Base-by-base conservation (phyloP, 1,140 invertebrate species). In the Meloidogyne exigua region DNA sequence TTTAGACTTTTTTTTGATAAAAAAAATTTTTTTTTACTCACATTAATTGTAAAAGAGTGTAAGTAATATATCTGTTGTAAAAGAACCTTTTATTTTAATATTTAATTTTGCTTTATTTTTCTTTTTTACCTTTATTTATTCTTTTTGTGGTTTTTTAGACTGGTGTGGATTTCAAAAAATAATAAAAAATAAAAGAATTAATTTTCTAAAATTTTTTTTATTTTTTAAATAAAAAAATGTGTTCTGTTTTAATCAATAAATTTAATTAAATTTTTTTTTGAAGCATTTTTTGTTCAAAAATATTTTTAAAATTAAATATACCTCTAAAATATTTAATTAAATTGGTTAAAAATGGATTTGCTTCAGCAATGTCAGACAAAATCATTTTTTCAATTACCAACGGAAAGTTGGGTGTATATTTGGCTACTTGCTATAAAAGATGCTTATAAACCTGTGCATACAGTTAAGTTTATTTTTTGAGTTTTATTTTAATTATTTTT, bases 371-470 rank as follows among this genome's bases (percentile, higher is more conserved):
- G 68, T 12, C 64, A 44, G 18, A 68, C 68, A 13, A 25, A 75
- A 21, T 67, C 64, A 32, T 63, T 82, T 28, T 65, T 82, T 44
- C 81, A 80, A 67, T 64, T 83, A 80, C 82, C 82, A 3, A 83
- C 74, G 4, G 73, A 82, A 44, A 79, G 75, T 13, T 28, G 80
- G 9, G 25, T 82, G 4, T 82, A 85, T 57, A 72, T 75, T 57
- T 36, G 63, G 76, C 69, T 83, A n/a, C 72, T 72, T 28, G 69
- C 73, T 65, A 73, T 86, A 36, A 80, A 87, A 68, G 66, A 68
- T 36, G 76, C 80, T 75, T 84, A 85, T 62, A 67, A 80, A 26
- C 83, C 82, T 26, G 79, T 85, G 15, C 82, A 85, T 76, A 84
- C 83, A 10, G 49, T 77, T 21, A 7, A 23, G n/a, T 13, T 21